A percentile compares a stretch with the other conserved stretches of the same genome.
These are phyloP conservation scores for Brachionus angularis DNA, from an alignment of 1,140 invertebrate genomes.

Conservation along the genomic window DNA sequence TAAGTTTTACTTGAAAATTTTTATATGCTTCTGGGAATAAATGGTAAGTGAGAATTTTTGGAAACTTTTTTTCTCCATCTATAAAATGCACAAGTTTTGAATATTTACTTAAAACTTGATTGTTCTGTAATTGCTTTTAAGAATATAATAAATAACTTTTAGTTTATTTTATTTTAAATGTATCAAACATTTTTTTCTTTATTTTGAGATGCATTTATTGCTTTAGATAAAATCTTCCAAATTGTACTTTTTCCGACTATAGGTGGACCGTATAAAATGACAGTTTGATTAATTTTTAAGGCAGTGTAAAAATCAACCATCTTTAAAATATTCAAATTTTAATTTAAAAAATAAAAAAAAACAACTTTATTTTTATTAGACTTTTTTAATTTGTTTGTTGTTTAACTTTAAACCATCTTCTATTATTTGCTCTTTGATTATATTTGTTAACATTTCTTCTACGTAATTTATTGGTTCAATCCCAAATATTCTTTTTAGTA, in stretches of 20 bases:
- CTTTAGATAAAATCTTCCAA: constrained; percentile 49
- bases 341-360: no score
- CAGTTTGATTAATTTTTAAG: constrained; percentile 49
- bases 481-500: constrained; percentile 18
- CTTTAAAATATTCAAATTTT: no score
- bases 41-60: background rate
- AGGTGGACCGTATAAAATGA: constrained; percentile 51
- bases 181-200: constrained; percentile 16
- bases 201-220: constrained; percentile 47
- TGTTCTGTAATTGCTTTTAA: no score
- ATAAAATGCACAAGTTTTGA: no score
- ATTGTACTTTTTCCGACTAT: constrained; percentile 55
- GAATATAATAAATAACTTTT: background rate
- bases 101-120: background rate
- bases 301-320: constrained; percentile 52
- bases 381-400: background rate
- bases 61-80: no score
- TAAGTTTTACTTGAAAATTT: background rate
- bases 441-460: constrained; percentile 21
- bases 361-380: no score
- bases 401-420: constrained; percentile 7
- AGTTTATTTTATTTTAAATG: background rate
- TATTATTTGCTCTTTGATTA: constrained; percentile 6
- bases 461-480: constrained; percentile 23
- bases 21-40: constrained; percentile 14